These are phyloP conservation scores for Harpalus rufipes DNA, from an alignment of 2,888 invertebrate species.

Conservation along the genomic window DNA sequence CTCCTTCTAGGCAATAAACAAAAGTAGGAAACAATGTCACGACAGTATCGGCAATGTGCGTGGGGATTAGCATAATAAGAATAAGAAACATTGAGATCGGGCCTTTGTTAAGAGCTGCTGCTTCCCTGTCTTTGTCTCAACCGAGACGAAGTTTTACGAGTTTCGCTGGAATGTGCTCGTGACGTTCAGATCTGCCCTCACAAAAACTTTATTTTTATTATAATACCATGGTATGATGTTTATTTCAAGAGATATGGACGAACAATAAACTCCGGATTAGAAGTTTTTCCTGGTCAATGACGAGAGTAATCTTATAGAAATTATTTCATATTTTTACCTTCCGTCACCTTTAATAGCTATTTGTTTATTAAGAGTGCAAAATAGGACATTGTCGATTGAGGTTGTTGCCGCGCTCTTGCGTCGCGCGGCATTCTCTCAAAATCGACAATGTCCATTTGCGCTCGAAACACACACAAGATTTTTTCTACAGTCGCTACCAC, in stretches of 20 bases:
- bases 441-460: too few species aligned
- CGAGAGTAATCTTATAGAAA: too few species aligned
- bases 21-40: slow-evolving; percentile 64
- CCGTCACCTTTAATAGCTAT: too few species aligned
- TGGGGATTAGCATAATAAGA: slow-evolving; percentile 64
- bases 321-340: too few species aligned
- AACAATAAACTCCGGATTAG: slow-evolving; percentile 13
- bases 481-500: too few species aligned
- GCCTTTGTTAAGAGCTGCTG: not conserved
- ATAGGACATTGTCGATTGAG: too few species aligned
- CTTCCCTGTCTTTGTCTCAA: slow-evolving; percentile 22
- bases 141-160: slow-evolving; percentile 26
- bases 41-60: slow-evolving; percentile 60
- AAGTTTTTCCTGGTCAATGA: slow-evolving; percentile 15
- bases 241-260: slow-evolving; percentile 16
- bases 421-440: too few species aligned
- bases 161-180: slow-evolving; percentile 22
- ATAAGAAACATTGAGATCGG: slow-evolving; percentile 51
- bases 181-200: not conserved
- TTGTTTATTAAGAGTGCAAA: too few species aligned
- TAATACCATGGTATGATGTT: slow-evolving; percentile 17
- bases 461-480: too few species aligned
- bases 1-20: slow-evolving; percentile 54
- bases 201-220: slow-evolving; percentile 31
- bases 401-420: too few species aligned